Conservation (phyloP, 2,888 invertebrate genomes). For the Euplexia lucipara region DNA sequence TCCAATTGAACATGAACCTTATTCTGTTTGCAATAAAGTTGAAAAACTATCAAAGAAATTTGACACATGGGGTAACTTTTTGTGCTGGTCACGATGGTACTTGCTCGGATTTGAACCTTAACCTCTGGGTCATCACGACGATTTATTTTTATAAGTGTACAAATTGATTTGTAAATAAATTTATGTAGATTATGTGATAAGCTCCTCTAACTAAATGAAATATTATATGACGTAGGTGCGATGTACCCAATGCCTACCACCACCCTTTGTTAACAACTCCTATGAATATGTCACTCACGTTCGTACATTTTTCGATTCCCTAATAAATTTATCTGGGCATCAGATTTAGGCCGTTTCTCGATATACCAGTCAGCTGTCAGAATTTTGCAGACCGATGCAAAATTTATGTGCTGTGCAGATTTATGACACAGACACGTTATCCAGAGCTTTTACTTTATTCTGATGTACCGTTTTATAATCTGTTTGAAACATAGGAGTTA, state of each 20-base stretch:
- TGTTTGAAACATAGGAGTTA: constrained; percentile 4
- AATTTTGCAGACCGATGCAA: constrained; percentile 49
- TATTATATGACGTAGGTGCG: neutral
- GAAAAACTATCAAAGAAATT: too few relatives aligned
- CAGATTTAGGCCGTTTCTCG: constrained; percentile 46
- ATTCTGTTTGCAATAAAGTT: too few relatives aligned
- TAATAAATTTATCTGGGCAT: constrained; percentile 52
- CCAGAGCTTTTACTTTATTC: constrained; percentile 27
- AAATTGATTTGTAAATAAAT: too few relatives aligned
- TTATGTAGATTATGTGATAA: too few relatives aligned
- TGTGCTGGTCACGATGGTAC: too few relatives aligned
- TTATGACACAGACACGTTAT: constrained; percentile 47
- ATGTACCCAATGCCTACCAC: neutral
- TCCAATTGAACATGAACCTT: too few relatives aligned
- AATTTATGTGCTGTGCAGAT: constrained; percentile 57
- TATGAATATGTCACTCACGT: constrained; percentile 12
- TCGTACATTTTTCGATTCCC: constrained; percentile 27
- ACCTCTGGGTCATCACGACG: too few relatives aligned
- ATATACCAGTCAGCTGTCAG: constrained; percentile 57
- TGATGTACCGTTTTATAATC: constrained; percentile 16
- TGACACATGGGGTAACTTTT: too few relatives aligned
- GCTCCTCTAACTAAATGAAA: neutral
- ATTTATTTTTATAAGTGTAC: too few relatives aligned
- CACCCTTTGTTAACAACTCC: constrained; percentile 15
- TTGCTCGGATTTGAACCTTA: too few relatives aligned